A percentile compares a stretch with the other conserved stretches of the same genome.
Evolutionary conservation across 2,113 vertebrate species (phyloP).

Genomic region (Spea bombifrons): DNA sequence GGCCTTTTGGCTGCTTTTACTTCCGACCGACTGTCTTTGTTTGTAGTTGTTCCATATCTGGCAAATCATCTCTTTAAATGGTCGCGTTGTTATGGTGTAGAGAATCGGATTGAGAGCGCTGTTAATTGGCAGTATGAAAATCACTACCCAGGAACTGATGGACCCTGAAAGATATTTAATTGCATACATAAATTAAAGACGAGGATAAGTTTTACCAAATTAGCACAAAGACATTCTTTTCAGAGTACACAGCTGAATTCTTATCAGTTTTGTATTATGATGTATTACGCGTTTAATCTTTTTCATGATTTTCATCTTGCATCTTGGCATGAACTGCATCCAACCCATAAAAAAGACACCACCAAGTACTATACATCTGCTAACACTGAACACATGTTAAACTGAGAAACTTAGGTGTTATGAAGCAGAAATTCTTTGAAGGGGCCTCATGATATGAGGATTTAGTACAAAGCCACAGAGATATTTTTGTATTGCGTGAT

Average conservation of each 20-base stretch:
- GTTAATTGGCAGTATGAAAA: conserved; percentile 96
- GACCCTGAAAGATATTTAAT: conserved; percentile 68
- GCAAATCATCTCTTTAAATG: conserved; percentile 93
- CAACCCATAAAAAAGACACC: neutral
- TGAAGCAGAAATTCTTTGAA: neutral
- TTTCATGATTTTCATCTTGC: neutral
- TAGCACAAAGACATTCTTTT: too few species aligned
- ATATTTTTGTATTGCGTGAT: too few species aligned
- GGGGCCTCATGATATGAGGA: neutral
- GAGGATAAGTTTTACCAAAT: too few species aligned
- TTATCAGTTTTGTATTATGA: neutral
- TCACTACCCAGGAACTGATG: conserved; percentile 95
- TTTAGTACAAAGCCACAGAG: too few species aligned
- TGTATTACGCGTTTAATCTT: neutral
- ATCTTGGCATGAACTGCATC: neutral
- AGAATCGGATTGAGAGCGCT: conserved; percentile 95
- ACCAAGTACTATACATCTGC: neutral
- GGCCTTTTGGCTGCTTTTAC: conserved; percentile 63
- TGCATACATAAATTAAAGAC: too few species aligned
- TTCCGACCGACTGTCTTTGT: conserved; percentile 70
- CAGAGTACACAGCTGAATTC: too few species aligned
- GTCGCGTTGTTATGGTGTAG: conserved; percentile 92
- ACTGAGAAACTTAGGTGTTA: neutral
- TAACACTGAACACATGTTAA: conserved; percentile 18
- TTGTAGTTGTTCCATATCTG: conserved; percentile 90